Base-by-base conservation (phyloP, 2,113 vertebrate species). In the Nesogale talazaci region DNA sequence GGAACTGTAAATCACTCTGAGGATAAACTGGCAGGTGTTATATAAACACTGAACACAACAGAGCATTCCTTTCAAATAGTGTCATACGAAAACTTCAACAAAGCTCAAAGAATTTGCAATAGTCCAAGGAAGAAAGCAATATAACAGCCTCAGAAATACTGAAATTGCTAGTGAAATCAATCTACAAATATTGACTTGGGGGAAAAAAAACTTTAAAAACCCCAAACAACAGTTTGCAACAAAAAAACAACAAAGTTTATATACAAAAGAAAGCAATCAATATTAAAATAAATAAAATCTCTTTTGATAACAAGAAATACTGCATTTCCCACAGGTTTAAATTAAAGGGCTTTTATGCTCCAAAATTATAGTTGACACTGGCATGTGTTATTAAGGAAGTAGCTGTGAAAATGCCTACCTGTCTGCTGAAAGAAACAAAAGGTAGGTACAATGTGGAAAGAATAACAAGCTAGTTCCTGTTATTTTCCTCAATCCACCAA, bases 11-110 rank as follows among this genome's bases (percentile, higher is more conserved):
- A 90, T 91, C 79, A 92, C 40, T 89, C 36, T 19, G 87, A 88
- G 70, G 27, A 82, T 79, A 92, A 94, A 93, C 46, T 74, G 89
- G 25, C 69, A 93, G 85, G 86, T 94, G 29, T 94, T 96, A 81
- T 14, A n/a, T 83, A 95, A 94, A 94, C 93, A 92, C 87, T 42
- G 59, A 89, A 59, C 65, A 29, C 46, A 92, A 83, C 34, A 36
- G 76, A 90, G 83, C 70, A 69, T 88, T 83, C 83, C 72, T 94
- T 96, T 93, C 89, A 91, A 72, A 92, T 25, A 38, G 52, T 86
- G 86, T 94, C 42, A 23, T 65, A 65, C 90, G 70, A 93, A 96
- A 89, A 87, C 84, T 40, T 86, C 69, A 87, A 85, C 78, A 74
- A 91, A 57, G 57, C 75, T 91, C 77, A 46, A 57, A 84, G 84